These are phyloP conservation scores for Hymenochirus boettgeri DNA, from an alignment of 2,113 vertebrate genomes.

Conservation along the genomic window DNA sequence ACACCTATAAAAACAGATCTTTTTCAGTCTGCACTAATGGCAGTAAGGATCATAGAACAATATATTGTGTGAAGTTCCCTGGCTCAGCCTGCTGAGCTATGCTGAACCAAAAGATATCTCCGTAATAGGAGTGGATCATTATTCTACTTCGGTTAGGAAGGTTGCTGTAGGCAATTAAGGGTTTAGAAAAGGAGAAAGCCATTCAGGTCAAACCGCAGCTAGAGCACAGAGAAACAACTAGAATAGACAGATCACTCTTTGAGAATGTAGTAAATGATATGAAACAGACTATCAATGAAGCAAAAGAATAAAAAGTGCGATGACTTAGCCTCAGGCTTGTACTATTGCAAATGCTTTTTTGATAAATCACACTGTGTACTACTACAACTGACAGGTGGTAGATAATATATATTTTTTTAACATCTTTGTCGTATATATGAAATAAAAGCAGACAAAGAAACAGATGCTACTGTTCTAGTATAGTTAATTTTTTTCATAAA, in stretches of 20 bases:
- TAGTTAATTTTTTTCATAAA: too few species aligned
- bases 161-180: conserved; percentile 24
- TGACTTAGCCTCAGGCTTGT: too few species aligned
- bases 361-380: too few species aligned
- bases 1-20: too few species aligned
- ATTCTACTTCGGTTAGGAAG: conserved; percentile 12
- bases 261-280: conserved; percentile 2
- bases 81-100: not conserved
- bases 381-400: too few species aligned
- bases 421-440: too few species aligned
- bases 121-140: conserved; percentile 17
- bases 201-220: conserved; percentile 2
- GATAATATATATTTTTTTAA: too few species aligned
- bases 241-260: conserved; percentile 1
- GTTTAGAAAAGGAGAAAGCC: conserved; percentile 7
- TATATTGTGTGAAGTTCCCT: not conserved
- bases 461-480: too few species aligned
- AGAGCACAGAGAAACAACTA: conserved; percentile 1
- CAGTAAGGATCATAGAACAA: not conserved
- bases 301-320: too few species aligned
- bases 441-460: too few species aligned
- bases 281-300: not conserved
- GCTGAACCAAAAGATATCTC: not conserved
- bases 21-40: too few species aligned
- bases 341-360: too few species aligned